Conservation (phyloP, 1,140 invertebrate genomes). For the Brachionus paranguensis region DNA sequence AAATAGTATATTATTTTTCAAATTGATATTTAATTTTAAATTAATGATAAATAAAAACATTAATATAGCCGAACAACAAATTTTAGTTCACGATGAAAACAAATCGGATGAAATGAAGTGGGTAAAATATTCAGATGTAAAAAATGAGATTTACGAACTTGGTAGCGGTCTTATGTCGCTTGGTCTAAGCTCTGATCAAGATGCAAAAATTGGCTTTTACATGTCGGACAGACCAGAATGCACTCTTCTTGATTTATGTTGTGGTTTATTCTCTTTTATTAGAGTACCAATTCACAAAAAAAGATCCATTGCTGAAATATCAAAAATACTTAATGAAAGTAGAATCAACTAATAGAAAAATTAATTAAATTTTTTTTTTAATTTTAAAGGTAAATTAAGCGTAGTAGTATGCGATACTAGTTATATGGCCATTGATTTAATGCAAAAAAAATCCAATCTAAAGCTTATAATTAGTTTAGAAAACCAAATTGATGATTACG, state of each 20-base stretch:
- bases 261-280: background rate
- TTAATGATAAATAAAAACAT: background rate
- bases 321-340: slow-evolving; percentile 2
- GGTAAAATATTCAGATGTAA: background rate
- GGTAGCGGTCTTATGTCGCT: background rate
- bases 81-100: background rate
- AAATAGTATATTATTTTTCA: background rate
- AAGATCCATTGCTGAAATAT: background rate
- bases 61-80: background rate
- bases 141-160: background rate
- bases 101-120: background rate
- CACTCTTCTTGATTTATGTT: background rate
- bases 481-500: background rate
- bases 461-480: background rate
- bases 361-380: background rate
- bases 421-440: slow-evolving; percentile 3
- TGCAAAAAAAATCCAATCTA: background rate
- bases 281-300: background rate
- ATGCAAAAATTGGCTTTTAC: background rate
- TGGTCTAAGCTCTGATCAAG: background rate
- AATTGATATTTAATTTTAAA: background rate
- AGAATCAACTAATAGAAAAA: background rate
- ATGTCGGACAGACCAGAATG: background rate
- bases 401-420: background rate
- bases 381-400: background rate